These are phyloP conservation scores for Dasyornis broadbenti DNA, from an alignment of 2,113 vertebrate genomes.

Conservation along the genomic window DNA sequence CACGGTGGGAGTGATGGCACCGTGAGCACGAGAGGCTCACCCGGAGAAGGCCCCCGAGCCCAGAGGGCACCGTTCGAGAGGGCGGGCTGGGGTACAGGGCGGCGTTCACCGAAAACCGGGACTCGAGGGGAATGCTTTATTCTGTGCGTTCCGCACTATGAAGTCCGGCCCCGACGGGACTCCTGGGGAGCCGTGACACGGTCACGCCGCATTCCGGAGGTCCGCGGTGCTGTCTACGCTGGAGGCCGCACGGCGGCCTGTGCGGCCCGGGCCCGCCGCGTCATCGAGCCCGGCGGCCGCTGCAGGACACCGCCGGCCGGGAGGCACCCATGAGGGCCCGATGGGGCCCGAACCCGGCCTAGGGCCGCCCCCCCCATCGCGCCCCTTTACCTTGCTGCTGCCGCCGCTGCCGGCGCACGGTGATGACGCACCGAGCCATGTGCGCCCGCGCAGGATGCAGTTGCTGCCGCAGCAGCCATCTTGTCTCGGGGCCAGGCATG, in stretches of 20 bases:
- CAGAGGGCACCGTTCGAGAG: background rate
- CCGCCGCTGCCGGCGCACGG: background rate
- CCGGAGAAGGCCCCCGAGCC: background rate
- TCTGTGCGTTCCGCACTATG: background rate
- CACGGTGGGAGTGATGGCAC: background rate
- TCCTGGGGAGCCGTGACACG: background rate
- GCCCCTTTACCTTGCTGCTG: background rate
- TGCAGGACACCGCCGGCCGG: too few relatives aligned
- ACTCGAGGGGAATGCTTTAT: background rate
- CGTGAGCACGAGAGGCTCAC: too few relatives aligned
- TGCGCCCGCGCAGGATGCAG: accelerated
- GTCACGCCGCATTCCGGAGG: background rate
- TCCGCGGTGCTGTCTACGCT: too few relatives aligned
- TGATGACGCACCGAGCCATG: background rate
- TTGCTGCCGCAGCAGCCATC: background rate
- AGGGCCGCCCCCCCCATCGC: accelerated
- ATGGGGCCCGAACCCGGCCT: accelerated
- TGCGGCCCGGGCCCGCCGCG: background rate
- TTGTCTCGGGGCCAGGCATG: accelerated
- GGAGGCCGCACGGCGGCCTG: background rate
- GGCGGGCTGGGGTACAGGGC: too few relatives aligned
- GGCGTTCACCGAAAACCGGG: too few relatives aligned
- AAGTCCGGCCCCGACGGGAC: background rate
- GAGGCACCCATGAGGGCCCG: background rate
- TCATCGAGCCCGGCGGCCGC: background rate